These are phyloP conservation scores for Girardinus metallicus DNA, from an alignment of 2,797 vertebrate species.

Conservation along the genomic window DNA sequence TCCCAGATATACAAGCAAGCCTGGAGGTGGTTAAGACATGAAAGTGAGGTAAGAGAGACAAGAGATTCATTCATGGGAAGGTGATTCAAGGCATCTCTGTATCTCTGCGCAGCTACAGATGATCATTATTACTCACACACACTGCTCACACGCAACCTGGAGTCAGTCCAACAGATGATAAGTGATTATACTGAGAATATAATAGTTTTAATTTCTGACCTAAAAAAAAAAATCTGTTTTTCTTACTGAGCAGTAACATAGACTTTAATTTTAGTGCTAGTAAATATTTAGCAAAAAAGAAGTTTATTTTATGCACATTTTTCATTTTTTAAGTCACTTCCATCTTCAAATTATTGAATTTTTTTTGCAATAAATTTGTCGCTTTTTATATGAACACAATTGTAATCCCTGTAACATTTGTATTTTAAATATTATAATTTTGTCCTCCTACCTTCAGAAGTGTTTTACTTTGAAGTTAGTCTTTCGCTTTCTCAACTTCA, in stretches of 20 bases:
- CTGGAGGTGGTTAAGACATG: slow-evolving; percentile 80
- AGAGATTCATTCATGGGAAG: slow-evolving; percentile 80
- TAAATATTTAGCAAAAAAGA: not conserved
- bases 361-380: accelerated
- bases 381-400: not conserved
- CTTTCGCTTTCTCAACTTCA: slow-evolving; percentile 50
- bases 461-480: not conserved
- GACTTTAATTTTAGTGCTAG: not conserved
- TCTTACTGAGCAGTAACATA: not conserved
- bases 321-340: not conserved
- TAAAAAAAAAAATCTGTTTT: slow-evolving; percentile 9
- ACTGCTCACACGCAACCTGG: slow-evolving; percentile 78
- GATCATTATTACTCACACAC: slow-evolving; percentile 81
- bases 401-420: not conserved
- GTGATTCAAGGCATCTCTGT: slow-evolving; percentile 79
- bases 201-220: slow-evolving; percentile 21
- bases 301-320: too few species aligned
- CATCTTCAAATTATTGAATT: too few species aligned
- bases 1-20: slow-evolving; percentile 79
- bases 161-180: slow-evolving; percentile 55
- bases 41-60: slow-evolving; percentile 82
- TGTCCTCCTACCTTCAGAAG: not conserved
- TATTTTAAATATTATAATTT: not conserved
- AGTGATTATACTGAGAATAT: slow-evolving; percentile 33
- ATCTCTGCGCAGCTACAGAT: slow-evolving; percentile 73